A percentile compares a stretch with the other conserved stretches of the same genome.
Conservation (phyloP, 2,113 vertebrate genomes). For the Malurus elegans region DNA sequence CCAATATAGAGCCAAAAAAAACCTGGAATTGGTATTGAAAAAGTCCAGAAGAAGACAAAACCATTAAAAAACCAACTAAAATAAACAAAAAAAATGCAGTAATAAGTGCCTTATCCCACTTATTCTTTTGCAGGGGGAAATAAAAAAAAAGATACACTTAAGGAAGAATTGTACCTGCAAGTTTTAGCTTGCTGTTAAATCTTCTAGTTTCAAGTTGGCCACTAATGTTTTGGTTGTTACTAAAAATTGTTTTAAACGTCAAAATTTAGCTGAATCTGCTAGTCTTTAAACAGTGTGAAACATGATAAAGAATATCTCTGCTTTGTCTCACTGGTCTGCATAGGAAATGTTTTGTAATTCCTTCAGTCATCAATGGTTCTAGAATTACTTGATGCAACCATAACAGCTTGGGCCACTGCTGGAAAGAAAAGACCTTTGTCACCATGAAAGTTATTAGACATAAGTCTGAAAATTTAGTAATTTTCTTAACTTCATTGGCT, state of each 20-base stretch:
- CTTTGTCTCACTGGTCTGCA: neutral
- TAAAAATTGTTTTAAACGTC: neutral
- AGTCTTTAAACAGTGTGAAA: neutral
- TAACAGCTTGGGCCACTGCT: neutral
- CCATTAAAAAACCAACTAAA: neutral
- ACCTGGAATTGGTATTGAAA: fast-evolving
- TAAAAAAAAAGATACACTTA: neutral
- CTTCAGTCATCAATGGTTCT: neutral
- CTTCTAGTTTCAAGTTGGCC: neutral
- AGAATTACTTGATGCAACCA: neutral
- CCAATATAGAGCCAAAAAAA: neutral
- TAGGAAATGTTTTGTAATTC: neutral
- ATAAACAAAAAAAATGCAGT: neutral
- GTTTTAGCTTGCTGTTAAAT: neutral
- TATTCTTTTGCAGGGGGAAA: neutral
- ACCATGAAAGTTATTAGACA: neutral
- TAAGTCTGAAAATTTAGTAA: fast-evolving
- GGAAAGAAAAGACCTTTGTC: neutral
- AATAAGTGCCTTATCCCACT: neutral
- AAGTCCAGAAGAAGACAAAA: neutral
- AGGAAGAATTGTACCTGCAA: neutral
- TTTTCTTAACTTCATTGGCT: neutral
- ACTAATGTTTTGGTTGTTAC: neutral
- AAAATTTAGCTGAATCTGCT: neutral
- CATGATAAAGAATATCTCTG: neutral